Percentiles rank a stretch among this genome's conserved stretches.
phyloP scores from a whole-genome alignment of 2,797 vertebrate species.

The Gila robusta region DNA sequence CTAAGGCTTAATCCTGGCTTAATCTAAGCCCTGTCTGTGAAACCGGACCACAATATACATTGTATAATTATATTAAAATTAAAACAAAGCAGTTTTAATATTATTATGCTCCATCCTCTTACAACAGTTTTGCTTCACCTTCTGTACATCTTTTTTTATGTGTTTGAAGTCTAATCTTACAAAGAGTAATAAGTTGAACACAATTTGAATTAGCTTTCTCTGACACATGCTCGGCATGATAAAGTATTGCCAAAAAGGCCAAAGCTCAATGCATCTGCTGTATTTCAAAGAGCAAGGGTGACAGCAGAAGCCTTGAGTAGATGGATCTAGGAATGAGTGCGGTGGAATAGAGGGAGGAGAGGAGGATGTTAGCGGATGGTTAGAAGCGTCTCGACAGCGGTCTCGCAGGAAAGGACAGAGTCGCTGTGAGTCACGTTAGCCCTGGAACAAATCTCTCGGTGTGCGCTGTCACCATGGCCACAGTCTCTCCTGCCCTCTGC shows the following conservation, averaged over 20 bases:
- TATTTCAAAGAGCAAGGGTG: background rate
- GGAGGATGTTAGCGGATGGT: constrained; percentile 44
- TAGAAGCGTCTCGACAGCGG: constrained; percentile 27
- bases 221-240: background rate
- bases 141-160: background rate
- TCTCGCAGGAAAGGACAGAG: constrained; percentile 64
- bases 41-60: background rate
- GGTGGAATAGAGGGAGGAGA: constrained; percentile 2
- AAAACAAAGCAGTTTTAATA: background rate
- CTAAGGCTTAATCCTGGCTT: too few species aligned
- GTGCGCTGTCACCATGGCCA: constrained; percentile 71
- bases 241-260: constrained; percentile 4
- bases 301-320: constrained; percentile 30
- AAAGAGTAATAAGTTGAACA: background rate
- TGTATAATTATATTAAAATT: background rate
- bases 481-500: constrained; percentile 64
- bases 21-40: too few species aligned
- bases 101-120: background rate
- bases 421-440: constrained; percentile 64
- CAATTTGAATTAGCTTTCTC: background rate
- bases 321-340: background rate
- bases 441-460: constrained; percentile 56
- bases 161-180: background rate
- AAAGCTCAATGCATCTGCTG: background rate
- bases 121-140: background rate